A percentile compares a stretch with the other conserved stretches of the same genome.
phyloP scores from a whole-genome alignment of 2,113 vertebrate genomes.

The Actenoides lindsayi region DNA sequence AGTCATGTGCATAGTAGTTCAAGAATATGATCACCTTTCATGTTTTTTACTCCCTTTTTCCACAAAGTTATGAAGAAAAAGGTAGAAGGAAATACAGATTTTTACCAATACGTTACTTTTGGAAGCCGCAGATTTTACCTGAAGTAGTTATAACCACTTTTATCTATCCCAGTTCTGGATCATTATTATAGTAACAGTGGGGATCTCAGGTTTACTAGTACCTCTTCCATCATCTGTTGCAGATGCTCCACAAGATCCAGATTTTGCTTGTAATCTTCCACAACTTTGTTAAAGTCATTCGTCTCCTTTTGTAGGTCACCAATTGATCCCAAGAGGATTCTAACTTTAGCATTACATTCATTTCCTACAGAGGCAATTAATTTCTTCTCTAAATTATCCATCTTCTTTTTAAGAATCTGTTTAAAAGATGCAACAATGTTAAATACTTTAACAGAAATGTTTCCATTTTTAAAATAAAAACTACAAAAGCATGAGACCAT shows the following conservation, averaged over 20 bases:
- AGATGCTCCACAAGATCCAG: constrained; percentile 84
- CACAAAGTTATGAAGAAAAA: background rate
- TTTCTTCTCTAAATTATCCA: constrained; percentile 77
- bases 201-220: constrained; percentile 47
- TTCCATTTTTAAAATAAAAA: background rate
- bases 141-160: background rate
- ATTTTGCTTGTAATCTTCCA: constrained; percentile 85
- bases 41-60: background rate
- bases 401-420: constrained; percentile 84
- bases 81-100: background rate
- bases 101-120: background rate
- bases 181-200: background rate
- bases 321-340: constrained; percentile 70
- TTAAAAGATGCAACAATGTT: background rate
- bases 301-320: constrained; percentile 84
- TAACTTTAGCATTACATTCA: constrained; percentile 64
- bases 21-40: background rate
- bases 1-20: accelerated
- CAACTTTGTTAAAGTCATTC: constrained; percentile 80
- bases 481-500: background rate
- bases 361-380: constrained; percentile 67
- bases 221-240: constrained; percentile 89
- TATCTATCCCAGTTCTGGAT: background rate
- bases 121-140: background rate
- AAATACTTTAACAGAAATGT: background rate